Conservation (phyloP, 2,888 invertebrate species). For the Scaptomyza polygonia region DNA sequence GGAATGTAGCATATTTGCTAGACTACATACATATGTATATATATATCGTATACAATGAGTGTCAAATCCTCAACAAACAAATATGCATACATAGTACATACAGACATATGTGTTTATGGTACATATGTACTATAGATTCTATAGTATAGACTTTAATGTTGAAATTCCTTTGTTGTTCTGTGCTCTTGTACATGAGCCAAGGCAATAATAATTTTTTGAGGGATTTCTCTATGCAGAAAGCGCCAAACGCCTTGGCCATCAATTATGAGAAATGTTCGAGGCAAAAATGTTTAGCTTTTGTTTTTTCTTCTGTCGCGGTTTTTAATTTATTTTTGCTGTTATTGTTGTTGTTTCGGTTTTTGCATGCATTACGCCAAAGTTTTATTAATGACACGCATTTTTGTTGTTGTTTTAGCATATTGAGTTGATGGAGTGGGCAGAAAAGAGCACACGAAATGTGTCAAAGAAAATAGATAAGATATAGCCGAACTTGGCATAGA, state of each 20-base stretch:
- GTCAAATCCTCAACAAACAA: constrained; percentile 9
- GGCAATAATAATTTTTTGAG: constrained; percentile 64
- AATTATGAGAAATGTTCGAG: constrained; percentile 62
- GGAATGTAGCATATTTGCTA: constrained; percentile 77
- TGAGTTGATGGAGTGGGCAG: constrained; percentile 58
- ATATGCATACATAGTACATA: not conserved
- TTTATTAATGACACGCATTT: constrained; percentile 67
- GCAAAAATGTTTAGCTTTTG: constrained; percentile 44
- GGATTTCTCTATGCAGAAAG: constrained; percentile 57
- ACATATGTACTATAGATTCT: constrained; percentile 20
- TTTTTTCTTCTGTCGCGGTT: constrained; percentile 20
- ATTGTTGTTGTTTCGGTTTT: constrained; percentile 5
- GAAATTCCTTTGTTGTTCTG: constrained; percentile 58
- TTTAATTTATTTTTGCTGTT: constrained; percentile 16
- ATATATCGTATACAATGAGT: constrained; percentile 26
- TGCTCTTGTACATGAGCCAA: constrained; percentile 44
- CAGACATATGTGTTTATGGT: constrained; percentile 8
- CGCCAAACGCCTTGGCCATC: constrained; percentile 72
- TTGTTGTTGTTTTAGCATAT: constrained; percentile 33
- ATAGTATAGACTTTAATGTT: constrained; percentile 24
- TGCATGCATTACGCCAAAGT: constrained; percentile 54
- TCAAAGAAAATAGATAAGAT: constrained; percentile 19
- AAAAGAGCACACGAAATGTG: not conserved
- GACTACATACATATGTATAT: constrained; percentile 4
- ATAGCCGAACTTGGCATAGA: constrained; percentile 21